Percentiles rank a stretch among this genome's conserved stretches.
Evolutionary conservation across 2,797 vertebrate species (phyloP).

Genomic region (Rallus crepitans): DNA sequence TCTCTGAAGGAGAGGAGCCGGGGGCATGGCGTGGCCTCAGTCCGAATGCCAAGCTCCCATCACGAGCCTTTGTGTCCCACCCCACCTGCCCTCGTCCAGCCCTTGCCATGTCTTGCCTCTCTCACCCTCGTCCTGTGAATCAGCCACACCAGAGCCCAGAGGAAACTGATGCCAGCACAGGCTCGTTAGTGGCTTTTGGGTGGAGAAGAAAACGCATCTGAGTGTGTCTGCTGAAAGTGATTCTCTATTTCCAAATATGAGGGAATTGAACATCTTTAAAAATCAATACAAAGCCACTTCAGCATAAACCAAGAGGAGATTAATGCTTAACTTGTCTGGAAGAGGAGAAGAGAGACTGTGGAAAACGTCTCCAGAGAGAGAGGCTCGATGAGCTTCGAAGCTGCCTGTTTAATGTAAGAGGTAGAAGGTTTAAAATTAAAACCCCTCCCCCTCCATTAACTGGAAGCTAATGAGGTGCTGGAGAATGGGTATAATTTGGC

Average conservation of each 20-base stretch:
- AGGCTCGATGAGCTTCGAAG: slow-evolving; percentile 35
- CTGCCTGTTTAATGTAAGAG: slow-evolving; percentile 32
- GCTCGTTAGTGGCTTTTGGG: neutral
- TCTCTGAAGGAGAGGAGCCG: neutral
- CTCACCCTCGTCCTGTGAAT: neutral
- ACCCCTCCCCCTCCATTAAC: slow-evolving; percentile 12
- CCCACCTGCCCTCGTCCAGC: neutral
- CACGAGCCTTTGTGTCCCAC: neutral
- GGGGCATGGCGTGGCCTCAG: neutral
- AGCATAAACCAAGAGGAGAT: slow-evolving; percentile 45
- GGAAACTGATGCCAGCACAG: neutral
- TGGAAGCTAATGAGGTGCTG: slow-evolving; percentile 29
- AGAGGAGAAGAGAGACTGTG: neutral
- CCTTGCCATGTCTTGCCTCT: neutral
- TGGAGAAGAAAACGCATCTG: neutral
- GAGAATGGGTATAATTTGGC: neutral
- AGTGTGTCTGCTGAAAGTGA: neutral
- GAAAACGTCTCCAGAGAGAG: slow-evolving; percentile 16
- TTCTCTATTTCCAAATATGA: slow-evolving; percentile 43
- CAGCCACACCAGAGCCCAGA: neutral
- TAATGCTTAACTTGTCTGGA: slow-evolving; percentile 59
- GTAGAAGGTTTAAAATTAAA: slow-evolving; percentile 48
- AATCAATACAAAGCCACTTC: slow-evolving; percentile 62
- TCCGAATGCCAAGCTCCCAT: accelerated
- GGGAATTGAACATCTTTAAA: slow-evolving; percentile 46